These are phyloP conservation scores for Athalia cordata DNA, from an alignment of 2,888 invertebrate genomes.

Conservation along the genomic window DNA sequence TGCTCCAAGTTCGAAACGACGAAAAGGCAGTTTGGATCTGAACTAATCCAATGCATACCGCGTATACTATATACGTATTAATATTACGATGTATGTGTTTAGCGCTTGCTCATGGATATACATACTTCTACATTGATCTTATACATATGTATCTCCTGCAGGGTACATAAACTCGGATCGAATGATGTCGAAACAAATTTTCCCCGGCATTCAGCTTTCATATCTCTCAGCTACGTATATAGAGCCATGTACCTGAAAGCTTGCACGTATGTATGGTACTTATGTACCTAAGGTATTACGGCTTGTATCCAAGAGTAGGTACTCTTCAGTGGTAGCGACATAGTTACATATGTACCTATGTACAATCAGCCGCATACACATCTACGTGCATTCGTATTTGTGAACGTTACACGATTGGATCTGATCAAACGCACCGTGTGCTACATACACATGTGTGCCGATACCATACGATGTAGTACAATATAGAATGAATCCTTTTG, in stretches of 20 bases:
- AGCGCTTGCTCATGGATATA: no score
- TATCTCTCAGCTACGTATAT: background rate
- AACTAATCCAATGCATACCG: background rate
- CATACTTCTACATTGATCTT: no score
- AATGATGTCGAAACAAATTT: slow-evolving; percentile 30
- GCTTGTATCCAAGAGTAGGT: background rate
- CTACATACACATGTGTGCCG: no score
- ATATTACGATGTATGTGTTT: no score
- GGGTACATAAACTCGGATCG: background rate
- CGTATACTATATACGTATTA: no score
- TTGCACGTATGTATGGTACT: no score
- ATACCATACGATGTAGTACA: no score
- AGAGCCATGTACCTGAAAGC: background rate
- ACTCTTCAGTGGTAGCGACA: background rate
- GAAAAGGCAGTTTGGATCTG: no score
- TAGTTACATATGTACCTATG: background rate
- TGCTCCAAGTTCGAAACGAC: background rate
- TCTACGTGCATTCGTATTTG: background rate
- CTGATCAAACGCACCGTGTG: slow-evolving; percentile 23
- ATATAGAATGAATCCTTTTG: slow-evolving; percentile 19
- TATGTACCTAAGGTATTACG: background rate
- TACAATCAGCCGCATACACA: background rate
- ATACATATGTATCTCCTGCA: no score
- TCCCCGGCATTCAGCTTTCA: slow-evolving; percentile 7
- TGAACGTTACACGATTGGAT: slow-evolving; percentile 7